phyloP scores from a whole-genome alignment of 1,140 invertebrate genomes.

The Drosophila arizonae region DNA sequence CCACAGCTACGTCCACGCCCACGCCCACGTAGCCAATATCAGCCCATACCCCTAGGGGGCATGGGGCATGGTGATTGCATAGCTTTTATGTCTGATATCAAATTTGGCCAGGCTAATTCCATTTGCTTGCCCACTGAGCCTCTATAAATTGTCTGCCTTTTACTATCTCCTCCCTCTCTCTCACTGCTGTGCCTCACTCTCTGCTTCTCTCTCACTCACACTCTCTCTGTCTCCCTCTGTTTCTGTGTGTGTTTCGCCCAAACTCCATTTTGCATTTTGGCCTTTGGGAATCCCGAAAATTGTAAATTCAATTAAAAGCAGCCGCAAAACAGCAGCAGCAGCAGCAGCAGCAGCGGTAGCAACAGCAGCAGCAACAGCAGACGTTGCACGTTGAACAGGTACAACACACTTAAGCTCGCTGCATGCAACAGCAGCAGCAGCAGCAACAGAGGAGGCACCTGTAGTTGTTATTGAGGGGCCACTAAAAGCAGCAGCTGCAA shows the following conservation, averaged over 20 bases:
- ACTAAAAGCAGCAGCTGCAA: slow-evolving; percentile 7
- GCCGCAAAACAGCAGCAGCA: slow-evolving; percentile 11
- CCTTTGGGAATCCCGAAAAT: slow-evolving; percentile 32
- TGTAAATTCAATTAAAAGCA: slow-evolving; percentile 73
- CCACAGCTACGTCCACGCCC: not conserved
- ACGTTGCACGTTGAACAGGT: not conserved
- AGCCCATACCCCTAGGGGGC: not conserved
- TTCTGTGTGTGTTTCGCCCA: slow-evolving; percentile 15
- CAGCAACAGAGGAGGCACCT: not conserved
- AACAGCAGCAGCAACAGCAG: not conserved
- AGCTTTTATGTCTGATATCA: slow-evolving; percentile 65
- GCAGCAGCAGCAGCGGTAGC: not conserved
- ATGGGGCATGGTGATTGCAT: not conserved
- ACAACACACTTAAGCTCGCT: slow-evolving; percentile 18
- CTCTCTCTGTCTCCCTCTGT: not conserved
- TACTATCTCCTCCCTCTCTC: not conserved
- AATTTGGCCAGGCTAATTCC: slow-evolving; percentile 42
- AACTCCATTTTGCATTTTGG: slow-evolving; percentile 33
- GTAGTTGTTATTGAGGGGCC: not conserved
- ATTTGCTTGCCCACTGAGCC: slow-evolving; percentile 27
- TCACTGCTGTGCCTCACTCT: not conserved
- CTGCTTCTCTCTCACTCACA: not conserved
- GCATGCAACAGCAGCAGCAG: not conserved
- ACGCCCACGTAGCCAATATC: not conserved
- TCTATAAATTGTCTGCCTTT: slow-evolving; percentile 49